A percentile compares a stretch with the other conserved stretches of the same genome.
Evolutionary conservation across 2,888 invertebrate genomes (phyloP).

Genomic region (Acronicta aceris): DNA sequence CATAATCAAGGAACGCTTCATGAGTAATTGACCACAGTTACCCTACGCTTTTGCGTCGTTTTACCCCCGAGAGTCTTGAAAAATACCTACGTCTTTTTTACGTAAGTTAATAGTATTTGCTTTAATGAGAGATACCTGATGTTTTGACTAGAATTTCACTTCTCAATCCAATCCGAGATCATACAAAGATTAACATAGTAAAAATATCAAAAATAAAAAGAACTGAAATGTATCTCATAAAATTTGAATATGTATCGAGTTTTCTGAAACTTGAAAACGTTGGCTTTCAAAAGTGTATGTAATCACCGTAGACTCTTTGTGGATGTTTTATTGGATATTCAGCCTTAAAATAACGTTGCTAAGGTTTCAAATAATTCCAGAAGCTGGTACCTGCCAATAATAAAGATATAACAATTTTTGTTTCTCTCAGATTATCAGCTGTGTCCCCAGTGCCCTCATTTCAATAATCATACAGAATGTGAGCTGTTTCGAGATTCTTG

Average conservation of each 20-base stretch:
- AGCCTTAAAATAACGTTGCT: fast-evolving
- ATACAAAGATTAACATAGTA: background rate
- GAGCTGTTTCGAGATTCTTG: conserved; percentile 84
- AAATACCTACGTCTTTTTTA: too few relatives aligned
- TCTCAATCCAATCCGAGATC: too few relatives aligned
- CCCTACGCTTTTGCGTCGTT: too few relatives aligned
- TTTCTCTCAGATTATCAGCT: conserved; percentile 75
- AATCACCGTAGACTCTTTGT: background rate
- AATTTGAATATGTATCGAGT: background rate
- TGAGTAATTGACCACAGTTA: too few relatives aligned
- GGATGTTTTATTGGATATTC: background rate
- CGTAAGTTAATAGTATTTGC: too few relatives aligned
- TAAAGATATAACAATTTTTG: background rate
- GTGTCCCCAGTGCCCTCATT: conserved; percentile 82
- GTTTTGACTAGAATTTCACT: too few relatives aligned
- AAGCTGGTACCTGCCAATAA: background rate
- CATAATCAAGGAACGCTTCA: too few relatives aligned
- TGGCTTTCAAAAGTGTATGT: background rate
- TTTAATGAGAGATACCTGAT: too few relatives aligned
- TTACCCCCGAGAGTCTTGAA: background rate
- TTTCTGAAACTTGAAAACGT: background rate
- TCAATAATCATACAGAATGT: conserved; percentile 80
- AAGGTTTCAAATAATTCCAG: conserved; percentile 2
- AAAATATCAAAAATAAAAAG: background rate
- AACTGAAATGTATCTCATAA: background rate